Percentiles rank a stretch among this genome's conserved stretches.
Conservation (phyloP, 2,888 invertebrate genomes). For the Sialis fuliginosa region DNA sequence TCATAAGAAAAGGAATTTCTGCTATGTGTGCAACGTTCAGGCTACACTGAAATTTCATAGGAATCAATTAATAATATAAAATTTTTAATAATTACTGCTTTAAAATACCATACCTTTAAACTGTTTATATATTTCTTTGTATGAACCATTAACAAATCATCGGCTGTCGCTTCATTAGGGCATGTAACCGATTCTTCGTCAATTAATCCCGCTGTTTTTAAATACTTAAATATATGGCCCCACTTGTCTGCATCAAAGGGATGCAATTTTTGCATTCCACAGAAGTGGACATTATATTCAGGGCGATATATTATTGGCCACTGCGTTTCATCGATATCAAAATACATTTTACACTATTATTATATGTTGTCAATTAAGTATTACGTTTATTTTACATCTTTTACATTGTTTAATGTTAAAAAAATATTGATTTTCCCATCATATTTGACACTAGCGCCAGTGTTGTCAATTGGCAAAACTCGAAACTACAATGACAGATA, state of each 20-base stretch:
- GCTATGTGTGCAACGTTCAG: constrained; percentile 61
- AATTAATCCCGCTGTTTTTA: constrained; percentile 42
- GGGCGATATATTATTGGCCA: constrained; percentile 66
- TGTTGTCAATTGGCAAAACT: too few relatives aligned
- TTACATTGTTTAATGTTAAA: background rate
- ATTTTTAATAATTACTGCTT: constrained; percentile 6
- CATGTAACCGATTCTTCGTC: constrained; percentile 40
- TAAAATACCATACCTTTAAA: constrained; percentile 36
- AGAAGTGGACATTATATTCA: constrained; percentile 64
- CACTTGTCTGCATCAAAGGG: constrained; percentile 82
- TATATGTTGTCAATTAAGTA: background rate
- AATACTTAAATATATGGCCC: constrained; percentile 50
- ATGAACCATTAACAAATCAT: constrained; percentile 62
- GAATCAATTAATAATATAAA: background rate
- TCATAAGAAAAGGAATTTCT: constrained; percentile 54
- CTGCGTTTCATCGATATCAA: constrained; percentile 36
- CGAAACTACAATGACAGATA: too few relatives aligned
- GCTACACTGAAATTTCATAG: constrained; percentile 44
- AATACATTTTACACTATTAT: constrained; percentile 21
- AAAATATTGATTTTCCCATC: background rate
- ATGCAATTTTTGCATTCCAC: constrained; percentile 69
- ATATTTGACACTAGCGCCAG: too few relatives aligned
- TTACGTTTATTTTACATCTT: background rate
- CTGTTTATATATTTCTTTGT: constrained; percentile 53
- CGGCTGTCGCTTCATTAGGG: constrained; percentile 51